phyloP scores from a whole-genome alignment of 2,113 vertebrate genomes.

The Spea multiplicata region DNA sequence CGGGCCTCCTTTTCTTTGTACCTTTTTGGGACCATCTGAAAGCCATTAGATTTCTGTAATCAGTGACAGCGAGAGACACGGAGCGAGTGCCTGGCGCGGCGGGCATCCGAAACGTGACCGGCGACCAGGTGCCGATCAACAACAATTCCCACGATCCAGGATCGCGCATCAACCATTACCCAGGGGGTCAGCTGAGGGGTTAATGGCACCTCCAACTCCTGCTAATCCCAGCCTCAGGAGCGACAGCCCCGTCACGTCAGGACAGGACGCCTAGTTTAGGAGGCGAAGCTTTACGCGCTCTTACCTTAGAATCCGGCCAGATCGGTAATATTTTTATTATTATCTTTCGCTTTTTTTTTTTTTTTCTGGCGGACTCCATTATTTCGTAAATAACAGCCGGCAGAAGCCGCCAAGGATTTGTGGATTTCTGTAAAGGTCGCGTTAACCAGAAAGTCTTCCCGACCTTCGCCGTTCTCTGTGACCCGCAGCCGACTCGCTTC shows the following conservation, averaged over 20 bases:
- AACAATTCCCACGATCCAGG: no score
- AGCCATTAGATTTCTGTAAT: slow-evolving; percentile 30
- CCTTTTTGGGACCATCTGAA: slow-evolving; percentile 22
- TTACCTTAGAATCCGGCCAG: no score
- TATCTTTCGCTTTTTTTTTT: no score
- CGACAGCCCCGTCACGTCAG: no score
- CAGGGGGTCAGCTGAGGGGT: background rate
- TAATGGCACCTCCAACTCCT: background rate
- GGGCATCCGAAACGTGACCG: background rate
- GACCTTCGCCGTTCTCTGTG: background rate
- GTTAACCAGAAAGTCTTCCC: background rate
- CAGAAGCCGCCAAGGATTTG: background rate
- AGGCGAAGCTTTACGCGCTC: no score
- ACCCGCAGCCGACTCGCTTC: background rate
- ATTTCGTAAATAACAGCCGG: background rate
- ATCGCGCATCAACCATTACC: no score
- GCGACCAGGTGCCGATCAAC: background rate
- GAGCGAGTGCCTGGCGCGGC: background rate
- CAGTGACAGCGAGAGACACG: background rate
- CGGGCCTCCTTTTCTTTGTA: slow-evolving; percentile 26
- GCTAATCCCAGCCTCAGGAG: no score
- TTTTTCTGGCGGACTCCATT: no score
- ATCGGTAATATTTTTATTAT: no score
- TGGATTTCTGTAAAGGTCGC: background rate
- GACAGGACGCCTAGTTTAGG: no score